Evolutionary conservation across 2,113 vertebrate species (phyloP).

Genomic region (Tympanuchus pallidicinctus): DNA sequence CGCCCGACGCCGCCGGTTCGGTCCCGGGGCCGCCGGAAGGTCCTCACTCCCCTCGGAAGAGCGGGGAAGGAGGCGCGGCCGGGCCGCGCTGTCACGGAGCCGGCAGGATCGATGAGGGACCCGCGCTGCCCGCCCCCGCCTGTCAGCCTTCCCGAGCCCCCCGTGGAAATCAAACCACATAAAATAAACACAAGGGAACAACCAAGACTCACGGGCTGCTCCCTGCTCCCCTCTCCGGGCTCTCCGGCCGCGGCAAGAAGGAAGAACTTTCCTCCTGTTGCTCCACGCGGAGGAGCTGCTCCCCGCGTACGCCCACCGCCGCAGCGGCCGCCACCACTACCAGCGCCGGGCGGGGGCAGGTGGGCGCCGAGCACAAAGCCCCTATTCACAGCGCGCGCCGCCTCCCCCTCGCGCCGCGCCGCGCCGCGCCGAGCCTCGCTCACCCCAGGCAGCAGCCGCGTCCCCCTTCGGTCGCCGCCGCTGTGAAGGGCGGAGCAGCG

Average conservation of each 20-base stretch:
- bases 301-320: neutral
- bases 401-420: neutral
- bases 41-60: fast-evolving
- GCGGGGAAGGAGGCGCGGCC: neutral
- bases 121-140: too few species aligned
- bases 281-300: neutral
- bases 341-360: conserved; percentile 7
- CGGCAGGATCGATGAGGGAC: too few species aligned
- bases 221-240: neutral
- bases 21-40: fast-evolving
- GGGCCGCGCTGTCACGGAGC: too few species aligned
- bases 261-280: neutral
- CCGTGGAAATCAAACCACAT: neutral
- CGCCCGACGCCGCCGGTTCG: neutral
- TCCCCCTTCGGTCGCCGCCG: neutral
- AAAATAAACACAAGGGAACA: neutral
- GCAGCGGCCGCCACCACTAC: neutral
- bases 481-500: neutral
- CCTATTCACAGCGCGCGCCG: neutral
- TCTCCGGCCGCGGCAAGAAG: neutral
- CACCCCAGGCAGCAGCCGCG: neutral
- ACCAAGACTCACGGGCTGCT: neutral
- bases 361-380: conserved; percentile 43
- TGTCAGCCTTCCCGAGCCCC: neutral
- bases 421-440: neutral